phyloP scores from a whole-genome alignment of 1,140 invertebrate species.

The Meloidogyne floridensis region DNA sequence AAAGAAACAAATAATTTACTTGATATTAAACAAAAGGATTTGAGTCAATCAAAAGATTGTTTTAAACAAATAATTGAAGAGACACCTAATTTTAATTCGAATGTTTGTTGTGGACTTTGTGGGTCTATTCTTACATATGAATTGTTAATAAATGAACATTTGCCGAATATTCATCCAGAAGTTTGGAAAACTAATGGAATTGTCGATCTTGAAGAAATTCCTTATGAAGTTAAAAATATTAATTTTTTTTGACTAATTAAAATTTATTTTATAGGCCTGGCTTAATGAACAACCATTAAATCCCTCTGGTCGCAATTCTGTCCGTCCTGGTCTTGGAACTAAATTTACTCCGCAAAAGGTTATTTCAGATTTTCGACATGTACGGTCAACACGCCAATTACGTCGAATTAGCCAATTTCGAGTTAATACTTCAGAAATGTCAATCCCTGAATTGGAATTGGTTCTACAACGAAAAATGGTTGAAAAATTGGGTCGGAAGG shows the following conservation, averaged over 20 bases:
- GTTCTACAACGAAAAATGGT: slow-evolving; percentile 63
- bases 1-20: slow-evolving; percentile 6
- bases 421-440: slow-evolving; percentile 62
- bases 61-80: neutral
- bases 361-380: slow-evolving; percentile 39
- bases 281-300: slow-evolving; percentile 35
- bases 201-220: slow-evolving; percentile 59
- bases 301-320: neutral
- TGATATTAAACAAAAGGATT: neutral
- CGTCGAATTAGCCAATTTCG: slow-evolving; percentile 57
- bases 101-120: slow-evolving; percentile 62
- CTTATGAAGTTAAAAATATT: slow-evolving; percentile 55
- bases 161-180: slow-evolving; percentile 60
- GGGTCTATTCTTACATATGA: slow-evolving; percentile 63
- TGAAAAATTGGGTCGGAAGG: slow-evolving; percentile 63
- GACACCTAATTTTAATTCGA: slow-evolving; percentile 51
- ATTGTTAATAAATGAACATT: slow-evolving; percentile 56
- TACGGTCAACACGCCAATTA: slow-evolving; percentile 44
- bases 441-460: slow-evolving; percentile 51
- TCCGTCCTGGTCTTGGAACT: neutral
- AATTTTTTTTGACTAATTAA: slow-evolving; percentile 29
- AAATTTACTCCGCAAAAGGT: neutral
- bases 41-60: slow-evolving; percentile 9
- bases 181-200: slow-evolving; percentile 50
- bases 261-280: slow-evolving; percentile 46